Percentiles rank a stretch among this genome's conserved stretches.
These are phyloP conservation scores for Cyprinus carpio DNA, from an alignment of 2,113 vertebrate species.

Conservation along the genomic window DNA sequence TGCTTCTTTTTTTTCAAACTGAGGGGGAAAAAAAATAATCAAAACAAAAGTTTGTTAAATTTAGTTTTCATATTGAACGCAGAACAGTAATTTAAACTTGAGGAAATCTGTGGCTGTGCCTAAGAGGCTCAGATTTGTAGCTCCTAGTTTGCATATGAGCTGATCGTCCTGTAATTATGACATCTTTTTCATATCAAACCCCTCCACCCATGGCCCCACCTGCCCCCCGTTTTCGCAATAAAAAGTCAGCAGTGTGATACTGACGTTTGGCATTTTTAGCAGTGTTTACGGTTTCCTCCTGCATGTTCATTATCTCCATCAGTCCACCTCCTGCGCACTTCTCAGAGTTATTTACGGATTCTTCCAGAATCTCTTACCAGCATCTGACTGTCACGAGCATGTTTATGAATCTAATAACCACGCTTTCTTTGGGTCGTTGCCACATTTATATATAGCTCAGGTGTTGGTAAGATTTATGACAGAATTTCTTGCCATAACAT, in stretches of 20 bases:
- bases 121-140: not conserved
- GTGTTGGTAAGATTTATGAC: not conserved
- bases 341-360: conserved; percentile 50
- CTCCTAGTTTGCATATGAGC: not conserved
- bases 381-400: conserved; percentile 17
- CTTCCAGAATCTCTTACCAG: conserved; percentile 45
- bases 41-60: not conserved
- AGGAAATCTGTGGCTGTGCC: not conserved
- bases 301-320: conserved; percentile 50
- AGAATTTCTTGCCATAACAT: conserved; percentile 7
- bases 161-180: conserved; percentile 12
- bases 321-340: conserved; percentile 28
- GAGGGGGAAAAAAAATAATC: not conserved
- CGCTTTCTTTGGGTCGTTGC: not conserved
- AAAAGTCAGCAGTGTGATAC: conserved; percentile 36
- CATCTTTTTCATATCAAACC: conserved; percentile 14
- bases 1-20: not conserved
- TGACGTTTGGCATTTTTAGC: conserved; percentile 53
- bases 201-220: not conserved
- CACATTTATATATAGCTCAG: conserved; percentile 16
- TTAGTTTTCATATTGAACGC: not conserved
- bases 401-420: conserved; percentile 13
- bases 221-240: not conserved
- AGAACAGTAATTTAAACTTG: not conserved
- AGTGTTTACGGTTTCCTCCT: conserved; percentile 41